Base-by-base conservation (phyloP, 2,113 vertebrate genomes). In the Platichthys stellatus region DNA sequence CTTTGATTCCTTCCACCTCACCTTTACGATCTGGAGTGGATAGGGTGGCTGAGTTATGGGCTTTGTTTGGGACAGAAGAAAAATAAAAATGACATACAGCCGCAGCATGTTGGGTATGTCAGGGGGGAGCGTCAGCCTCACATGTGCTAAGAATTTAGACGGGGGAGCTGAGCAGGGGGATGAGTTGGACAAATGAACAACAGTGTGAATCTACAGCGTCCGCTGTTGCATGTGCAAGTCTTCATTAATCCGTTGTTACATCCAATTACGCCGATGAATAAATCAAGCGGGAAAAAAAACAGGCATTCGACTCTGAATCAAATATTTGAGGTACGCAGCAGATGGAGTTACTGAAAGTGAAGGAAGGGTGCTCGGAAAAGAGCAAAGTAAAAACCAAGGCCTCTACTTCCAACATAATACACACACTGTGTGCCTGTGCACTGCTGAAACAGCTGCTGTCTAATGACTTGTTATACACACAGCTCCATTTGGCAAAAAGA, bases 61-160 rank as follows among this genome's bases (percentile, higher is more conserved):
- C 71, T 88, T 92, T 91, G 80, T 91, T 90, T 85, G 77, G 84
- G 81, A 88, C 82, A 63, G 74, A 80, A 76, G 80, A 70, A 92
- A 88, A 80, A 89, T 85, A 90, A 92, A 93, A 92, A 84, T 84
- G 82, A 68, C 74, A 83, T 84, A 89, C 47, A 35, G 76, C 74
- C 47, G 3, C 51, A 26, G 54, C 75, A 72, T 74, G 81, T 84
- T 70, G 49, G 65, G 70, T 40, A 82, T 75, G 80, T 85, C 62
- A 49, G 45, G 77, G 78, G 74, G 74, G 64, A 82, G 35, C 68
- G 81, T 81, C 73, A 71, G 84, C 66, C 53, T 70, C 17, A 21
- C 72, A 75, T 82, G 75, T 85, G 63, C 61, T 31, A 6, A 31
- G 31, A 31, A 31, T 31, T 31, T 72, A 75, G 74, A 68, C 67